Conservation (phyloP, 2,113 vertebrate species). For the Macaca fascicularis region T2T-MFA8v1.1 NC_088384.1:26222001-26222500, state of each 20-base stretch:
- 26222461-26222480: background rate
- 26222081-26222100: background rate
- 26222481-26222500: background rate
- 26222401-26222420: background rate
- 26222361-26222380: background rate
- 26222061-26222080: background rate
- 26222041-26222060: background rate
- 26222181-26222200: constrained; percentile 60
- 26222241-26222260: background rate
- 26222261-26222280: background rate
- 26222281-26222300: background rate
- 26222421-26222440: background rate
- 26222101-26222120: background rate
- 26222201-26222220: constrained; percentile 47
- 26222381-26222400: background rate
- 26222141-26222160: constrained; percentile 40
- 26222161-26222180: constrained; percentile 57
- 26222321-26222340: background rate
- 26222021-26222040: background rate
- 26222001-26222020: background rate
- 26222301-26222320: background rate
- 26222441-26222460: background rate
- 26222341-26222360: background rate
- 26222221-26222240: constrained; percentile 10
- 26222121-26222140: background rate